Evolutionary conservation across 2,888 invertebrate genomes (phyloP).

Genomic region (Stenodera caucasica): DNA sequence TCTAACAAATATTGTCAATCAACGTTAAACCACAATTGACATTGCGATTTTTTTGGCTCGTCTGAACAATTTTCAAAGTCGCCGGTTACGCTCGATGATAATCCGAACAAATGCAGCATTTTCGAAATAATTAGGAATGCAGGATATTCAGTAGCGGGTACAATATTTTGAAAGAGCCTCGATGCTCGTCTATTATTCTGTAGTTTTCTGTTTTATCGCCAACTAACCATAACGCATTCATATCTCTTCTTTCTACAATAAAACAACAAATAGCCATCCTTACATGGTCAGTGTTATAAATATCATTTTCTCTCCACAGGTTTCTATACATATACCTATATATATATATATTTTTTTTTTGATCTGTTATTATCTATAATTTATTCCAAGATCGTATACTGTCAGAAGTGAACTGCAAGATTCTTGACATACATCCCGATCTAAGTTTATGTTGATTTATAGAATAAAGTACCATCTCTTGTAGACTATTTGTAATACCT

Average conservation of each 20-base stretch:
- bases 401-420: slow-evolving; percentile 23
- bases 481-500: slow-evolving; percentile 14
- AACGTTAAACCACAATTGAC: slow-evolving; percentile 16
- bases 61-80: too few relatives aligned
- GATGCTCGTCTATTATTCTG: neutral
- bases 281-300: slow-evolving; percentile 24
- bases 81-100: neutral
- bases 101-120: too few relatives aligned
- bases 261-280: slow-evolving; percentile 12
- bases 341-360: slow-evolving; percentile 10
- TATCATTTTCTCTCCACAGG: slow-evolving; percentile 20
- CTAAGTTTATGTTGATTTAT: slow-evolving; percentile 27
- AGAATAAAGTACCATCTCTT: slow-evolving; percentile 24
- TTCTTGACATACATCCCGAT: slow-evolving; percentile 25
- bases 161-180: too few relatives aligned
- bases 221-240: slow-evolving; percentile 6
- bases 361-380: slow-evolving; percentile 24
- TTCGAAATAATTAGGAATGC: too few relatives aligned
- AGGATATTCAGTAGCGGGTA: too few relatives aligned
- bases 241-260: neutral
- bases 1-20: slow-evolving; percentile 13
- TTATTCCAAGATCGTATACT: slow-evolving; percentile 20
- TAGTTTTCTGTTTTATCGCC: neutral
- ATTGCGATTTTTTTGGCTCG: slow-evolving; percentile 17
- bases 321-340: neutral